phyloP scores from a whole-genome alignment of 2,797 vertebrate species.

The Fistularia commersonii region DNA sequence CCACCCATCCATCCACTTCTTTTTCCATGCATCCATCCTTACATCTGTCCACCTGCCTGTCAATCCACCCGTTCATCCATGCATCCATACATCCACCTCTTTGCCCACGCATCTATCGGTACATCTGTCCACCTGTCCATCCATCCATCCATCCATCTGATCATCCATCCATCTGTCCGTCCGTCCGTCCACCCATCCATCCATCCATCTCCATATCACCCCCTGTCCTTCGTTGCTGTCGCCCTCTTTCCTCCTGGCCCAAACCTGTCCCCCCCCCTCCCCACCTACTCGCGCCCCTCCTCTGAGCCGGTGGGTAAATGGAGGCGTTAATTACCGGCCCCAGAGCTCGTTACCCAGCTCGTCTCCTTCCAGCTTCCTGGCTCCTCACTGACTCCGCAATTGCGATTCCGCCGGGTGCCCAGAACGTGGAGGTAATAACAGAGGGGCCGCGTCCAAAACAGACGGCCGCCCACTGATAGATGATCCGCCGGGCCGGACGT shows the following conservation, averaged over 20 bases:
- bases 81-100: no score
- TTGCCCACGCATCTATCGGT: no score
- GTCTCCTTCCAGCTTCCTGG: slow-evolving; percentile 49
- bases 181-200: no score
- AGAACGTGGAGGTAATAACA: slow-evolving; percentile 64
- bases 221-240: slow-evolving; percentile 32
- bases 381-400: slow-evolving; percentile 54
- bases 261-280: slow-evolving; percentile 56
- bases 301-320: slow-evolving; percentile 29
- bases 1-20: no score
- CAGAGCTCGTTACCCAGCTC: slow-evolving; percentile 60
- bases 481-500: slow-evolving; percentile 56
- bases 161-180: no score
- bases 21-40: no score
- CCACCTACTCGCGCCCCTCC: slow-evolving; percentile 11
- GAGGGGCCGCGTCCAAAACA: slow-evolving; percentile 58
- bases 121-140: no score
- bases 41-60: no score
- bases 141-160: no score
- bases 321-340: slow-evolving; percentile 73
- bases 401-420: slow-evolving; percentile 57
- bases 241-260: slow-evolving; percentile 35
- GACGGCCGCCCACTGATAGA: slow-evolving; percentile 63
- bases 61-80: no score
- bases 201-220: slow-evolving; percentile 22